phyloP scores from a whole-genome alignment of 2,113 vertebrate genomes.

The Puntigrus tetrazona region DNA sequence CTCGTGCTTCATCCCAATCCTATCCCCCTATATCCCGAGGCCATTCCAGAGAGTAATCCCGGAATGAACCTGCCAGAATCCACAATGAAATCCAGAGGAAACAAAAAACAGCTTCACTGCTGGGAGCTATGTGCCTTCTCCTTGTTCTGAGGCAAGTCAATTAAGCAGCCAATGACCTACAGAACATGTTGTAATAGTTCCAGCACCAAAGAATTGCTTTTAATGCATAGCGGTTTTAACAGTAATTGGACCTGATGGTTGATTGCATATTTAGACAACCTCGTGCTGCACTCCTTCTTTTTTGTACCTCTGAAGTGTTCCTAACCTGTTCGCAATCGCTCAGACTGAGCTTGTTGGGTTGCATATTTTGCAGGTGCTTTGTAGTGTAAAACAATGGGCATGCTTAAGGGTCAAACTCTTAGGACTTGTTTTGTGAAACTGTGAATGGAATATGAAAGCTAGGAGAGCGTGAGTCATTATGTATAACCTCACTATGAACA shows the following conservation, averaged over 20 bases:
- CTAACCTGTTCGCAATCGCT: neutral
- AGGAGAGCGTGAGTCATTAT: conserved; percentile 10
- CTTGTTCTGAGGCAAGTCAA: conserved; percentile 70
- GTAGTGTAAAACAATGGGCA: neutral
- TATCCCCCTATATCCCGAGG: conserved; percentile 52
- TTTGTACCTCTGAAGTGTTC: neutral
- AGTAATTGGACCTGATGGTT: conserved; percentile 73
- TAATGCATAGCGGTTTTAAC: conserved; percentile 77
- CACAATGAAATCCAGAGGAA: conserved; percentile 60
- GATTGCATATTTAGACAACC: conserved; percentile 63
- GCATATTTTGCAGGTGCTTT: neutral
- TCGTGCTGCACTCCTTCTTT: neutral
- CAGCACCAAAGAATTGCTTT: conserved; percentile 67
- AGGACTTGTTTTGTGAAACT: neutral
- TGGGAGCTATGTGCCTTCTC: conserved; percentile 64
- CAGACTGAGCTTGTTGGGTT: neutral
- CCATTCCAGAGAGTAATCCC: conserved; percentile 62
- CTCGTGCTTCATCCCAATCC: conserved; percentile 48
- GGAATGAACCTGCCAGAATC: conserved; percentile 62
- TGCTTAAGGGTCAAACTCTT: neutral
- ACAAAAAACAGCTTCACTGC: conserved; percentile 51
- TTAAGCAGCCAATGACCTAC: conserved; percentile 80
- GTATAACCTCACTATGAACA: conserved; percentile 17
- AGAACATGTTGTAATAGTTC: conserved; percentile 70
- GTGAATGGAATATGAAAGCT: neutral